Evolutionary conservation across 2,888 invertebrate species (phyloP), one percentile per base, ranked within the genome.

Genomic region (Agriopis leucophaearia): DNA sequence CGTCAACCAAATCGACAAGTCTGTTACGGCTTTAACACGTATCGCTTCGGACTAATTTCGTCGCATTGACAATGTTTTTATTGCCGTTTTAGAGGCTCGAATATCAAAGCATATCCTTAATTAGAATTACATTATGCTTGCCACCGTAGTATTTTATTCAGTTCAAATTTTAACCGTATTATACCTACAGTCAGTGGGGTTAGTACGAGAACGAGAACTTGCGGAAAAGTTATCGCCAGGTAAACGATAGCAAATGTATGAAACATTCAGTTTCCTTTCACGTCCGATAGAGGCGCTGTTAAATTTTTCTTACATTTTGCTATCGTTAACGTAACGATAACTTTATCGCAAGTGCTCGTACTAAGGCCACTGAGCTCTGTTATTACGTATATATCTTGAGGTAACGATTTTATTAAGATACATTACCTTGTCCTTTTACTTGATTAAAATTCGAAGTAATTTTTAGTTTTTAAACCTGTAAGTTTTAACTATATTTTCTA

Each of bases 61-160:
- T 44, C 5, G 9, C 8, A 9, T 38, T 10, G 38, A 38, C 13
- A 6, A 6, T 8, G n/a, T 0, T 15, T 3, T 16, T 35, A 8
- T 16, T 18, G 1, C 10, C 16, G 9, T 13, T 8, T 52, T 27
- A 15, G 15, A 15, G 47, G 44, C 55, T 70, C 48, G 66, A 74
- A 70, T 72, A 72, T 69, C 66, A 42, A 42, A 60, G 55, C 69
- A 74, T 74, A 74, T 74, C 74, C 27, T 15, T 66, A 13, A 64
- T 59, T 55, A 45, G 2, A 47, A 52, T 50, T 52, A 56, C n/a
- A 27, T 13, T 44, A 16, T 51, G 45, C 61, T 56, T 45, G 35
- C 45, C 51, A 60, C 55, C 35, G 9, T 70, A 56, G 42, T 66
- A 55, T 65, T 59, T 62, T 35, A 47, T 44, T 61, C 60, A n/a